phyloP scores from a whole-genome alignment of 2,113 vertebrate genomes.

The Ciconia maguari region DNA sequence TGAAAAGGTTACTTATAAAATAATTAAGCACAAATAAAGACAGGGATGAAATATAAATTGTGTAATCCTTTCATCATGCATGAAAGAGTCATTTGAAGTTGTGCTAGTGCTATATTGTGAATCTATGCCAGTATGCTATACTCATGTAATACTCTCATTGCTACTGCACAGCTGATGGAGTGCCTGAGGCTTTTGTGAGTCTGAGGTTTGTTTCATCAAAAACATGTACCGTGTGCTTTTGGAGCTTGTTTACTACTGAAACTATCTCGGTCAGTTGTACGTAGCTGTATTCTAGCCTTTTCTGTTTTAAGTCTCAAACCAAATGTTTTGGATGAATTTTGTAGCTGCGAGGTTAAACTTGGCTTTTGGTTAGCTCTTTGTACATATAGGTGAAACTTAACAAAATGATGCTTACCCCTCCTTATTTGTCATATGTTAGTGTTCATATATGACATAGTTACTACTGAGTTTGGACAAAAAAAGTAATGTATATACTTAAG shows the following conservation, averaged over 20 bases:
- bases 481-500: not conserved
- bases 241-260: not conserved
- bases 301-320: not conserved
- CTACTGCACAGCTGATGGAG: not conserved
- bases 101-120: not conserved
- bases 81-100: not conserved
- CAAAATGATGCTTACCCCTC: not conserved
- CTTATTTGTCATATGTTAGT: not conserved
- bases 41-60: not conserved
- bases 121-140: not conserved
- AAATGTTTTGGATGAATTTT: not conserved
- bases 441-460: not conserved
- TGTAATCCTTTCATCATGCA: not conserved
- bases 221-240: fast-evolving
- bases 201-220: not conserved
- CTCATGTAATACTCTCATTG: not conserved
- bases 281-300: not conserved
- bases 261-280: not conserved
- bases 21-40: not conserved
- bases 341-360: not conserved
- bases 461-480: not conserved
- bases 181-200: not conserved
- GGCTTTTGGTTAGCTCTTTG: not conserved
- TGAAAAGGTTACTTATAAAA: not conserved
- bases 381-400: not conserved